These are phyloP conservation scores for Acropora tenuis DNA, from an alignment of 64 coral and sea anemone genomes.

Conservation along the genomic window DNA sequence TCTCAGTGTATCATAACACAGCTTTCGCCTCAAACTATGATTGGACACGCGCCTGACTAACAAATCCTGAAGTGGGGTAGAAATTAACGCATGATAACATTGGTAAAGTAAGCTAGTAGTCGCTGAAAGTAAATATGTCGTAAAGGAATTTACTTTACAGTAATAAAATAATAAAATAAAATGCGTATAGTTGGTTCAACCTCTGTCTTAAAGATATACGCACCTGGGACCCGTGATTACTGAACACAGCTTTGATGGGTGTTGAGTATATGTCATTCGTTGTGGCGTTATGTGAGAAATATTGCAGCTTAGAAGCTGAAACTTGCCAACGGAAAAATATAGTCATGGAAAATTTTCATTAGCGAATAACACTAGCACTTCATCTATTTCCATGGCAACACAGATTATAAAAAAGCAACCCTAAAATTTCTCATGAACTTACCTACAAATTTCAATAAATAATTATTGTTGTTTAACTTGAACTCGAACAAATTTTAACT, in stretches of 20 bases:
- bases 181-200: neutral
- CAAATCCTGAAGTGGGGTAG: neutral
- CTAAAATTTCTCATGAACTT: neutral
- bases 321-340: neutral
- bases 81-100: neutral
- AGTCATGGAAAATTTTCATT: neutral
- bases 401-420: neutral
- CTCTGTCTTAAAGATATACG: neutral
- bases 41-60: neutral
- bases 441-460: no score
- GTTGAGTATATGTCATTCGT: no score
- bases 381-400: neutral
- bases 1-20: neutral
- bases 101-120: no score
- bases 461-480: no score
- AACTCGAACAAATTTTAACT: no score
- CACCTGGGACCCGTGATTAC: neutral
- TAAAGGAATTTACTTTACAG: neutral
- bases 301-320: neutral
- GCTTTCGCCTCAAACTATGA: neutral
- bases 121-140: neutral
- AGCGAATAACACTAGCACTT: neutral
- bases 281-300: neutral
- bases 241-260: no score
- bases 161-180: neutral